phyloP scores from a whole-genome alignment of 2,113 vertebrate species.

The Entomyzon cyanotis region DNA sequence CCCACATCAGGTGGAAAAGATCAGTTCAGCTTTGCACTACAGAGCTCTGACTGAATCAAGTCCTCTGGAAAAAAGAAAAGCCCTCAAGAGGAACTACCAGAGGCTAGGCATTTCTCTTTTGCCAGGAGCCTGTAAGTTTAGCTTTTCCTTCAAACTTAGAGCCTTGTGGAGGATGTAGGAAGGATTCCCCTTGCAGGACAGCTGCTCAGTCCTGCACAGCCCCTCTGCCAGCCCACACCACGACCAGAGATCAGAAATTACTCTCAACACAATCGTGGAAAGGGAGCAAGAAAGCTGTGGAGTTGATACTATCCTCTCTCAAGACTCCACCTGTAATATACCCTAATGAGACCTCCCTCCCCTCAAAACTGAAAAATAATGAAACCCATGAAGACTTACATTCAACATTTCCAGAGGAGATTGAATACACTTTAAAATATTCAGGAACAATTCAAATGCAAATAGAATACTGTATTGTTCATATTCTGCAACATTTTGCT shows the following conservation, averaged over 20 bases:
- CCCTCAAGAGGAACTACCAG: background rate
- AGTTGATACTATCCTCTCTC: background rate
- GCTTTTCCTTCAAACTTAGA: background rate
- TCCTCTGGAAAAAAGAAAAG: background rate
- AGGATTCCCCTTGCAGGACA: background rate
- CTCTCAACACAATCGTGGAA: accelerated
- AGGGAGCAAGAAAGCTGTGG: background rate
- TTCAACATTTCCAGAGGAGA: background rate
- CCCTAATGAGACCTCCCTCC: background rate
- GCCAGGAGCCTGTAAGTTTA: background rate
- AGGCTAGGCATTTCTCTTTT: background rate
- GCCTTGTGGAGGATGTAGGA: background rate
- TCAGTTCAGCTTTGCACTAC: background rate
- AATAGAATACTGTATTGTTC: conserved; percentile 2
- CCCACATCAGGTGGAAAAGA: background rate
- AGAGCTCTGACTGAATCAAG: background rate
- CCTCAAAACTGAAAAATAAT: background rate
- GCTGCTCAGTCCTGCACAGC: background rate
- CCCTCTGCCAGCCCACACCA: background rate
- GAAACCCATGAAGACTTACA: background rate
- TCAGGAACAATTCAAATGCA: conserved; percentile 50
- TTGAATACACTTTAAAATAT: conserved; percentile 24
- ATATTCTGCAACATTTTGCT: background rate
- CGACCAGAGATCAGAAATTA: background rate
- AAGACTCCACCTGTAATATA: background rate